Base-by-base conservation (phyloP, 2,797 vertebrate species). In the Tamandua tetradactyla region DNA sequence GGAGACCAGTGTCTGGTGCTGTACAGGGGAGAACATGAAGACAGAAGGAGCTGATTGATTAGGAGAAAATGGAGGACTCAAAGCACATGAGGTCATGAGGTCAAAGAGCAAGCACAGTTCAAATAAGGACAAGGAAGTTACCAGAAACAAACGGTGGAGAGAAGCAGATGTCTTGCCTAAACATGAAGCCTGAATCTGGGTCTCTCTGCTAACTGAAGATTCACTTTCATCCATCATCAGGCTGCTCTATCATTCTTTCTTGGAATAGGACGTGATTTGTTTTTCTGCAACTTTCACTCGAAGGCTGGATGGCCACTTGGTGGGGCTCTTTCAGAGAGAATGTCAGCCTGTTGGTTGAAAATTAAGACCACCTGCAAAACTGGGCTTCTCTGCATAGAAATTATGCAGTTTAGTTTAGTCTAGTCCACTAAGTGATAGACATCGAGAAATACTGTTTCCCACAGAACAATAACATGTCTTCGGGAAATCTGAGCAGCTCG, bases 81-180 rank as follows among this genome's bases (percentile, higher is more conserved):
- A 69, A 92, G 75, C 47, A 44, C 64, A 61, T 57, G 12, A 44
- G 82, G 85, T 90, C 95, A 86, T 49, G 17, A 87, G 85, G 93
- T 96, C 92, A 90, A 96, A 96, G 78, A 88, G 85, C 64, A 90
- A 94, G 37, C 30, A 44, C 2, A 89, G 94, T 93, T 96, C 86
- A 94, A 72, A 7, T 15, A 78, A 94, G 64, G 82, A 66, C 78
- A 89, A 68, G 92, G 71, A 94, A 81, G 47, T 87, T 42, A 32
- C 64, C 75, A 75, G 75, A 91, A 94, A 44, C 78, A 57, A 82
- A 89, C 1, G 32, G 23, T n/a, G 13, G 79, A 37, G 40, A 79
- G 89, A 72, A 88, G 66, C 82, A 90, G 47, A 91, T 89, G 83
- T 59, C 47, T 78, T 32, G 25, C n/a, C 76, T 81, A 84, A 68